These are phyloP conservation scores for Turnix velox DNA, from an alignment of 2,113 vertebrate genomes.

Conservation along the genomic window DNA sequence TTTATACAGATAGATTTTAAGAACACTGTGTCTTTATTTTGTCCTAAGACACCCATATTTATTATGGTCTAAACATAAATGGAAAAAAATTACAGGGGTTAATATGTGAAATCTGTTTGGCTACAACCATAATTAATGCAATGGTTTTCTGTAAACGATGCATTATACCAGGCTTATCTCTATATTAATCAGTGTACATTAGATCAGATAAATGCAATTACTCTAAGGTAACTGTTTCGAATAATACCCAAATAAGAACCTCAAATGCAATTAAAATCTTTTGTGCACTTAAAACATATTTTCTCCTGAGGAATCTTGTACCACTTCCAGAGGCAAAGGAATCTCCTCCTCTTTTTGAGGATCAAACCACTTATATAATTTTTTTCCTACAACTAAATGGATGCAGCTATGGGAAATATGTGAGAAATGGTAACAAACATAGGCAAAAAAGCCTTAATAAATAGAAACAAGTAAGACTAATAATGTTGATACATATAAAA, in stretches of 20 bases:
- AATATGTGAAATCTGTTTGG: not conserved
- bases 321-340: not conserved
- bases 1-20: not conserved
- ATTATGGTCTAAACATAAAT: not conserved
- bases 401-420: not conserved
- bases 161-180: not conserved
- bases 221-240: not conserved
- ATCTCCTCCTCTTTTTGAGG: not conserved
- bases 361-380: not conserved
- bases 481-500: not conserved
- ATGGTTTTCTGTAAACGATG: not conserved
- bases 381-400: not conserved
- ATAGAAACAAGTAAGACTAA: not conserved
- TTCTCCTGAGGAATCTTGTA: not conserved
- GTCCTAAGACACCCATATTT: not conserved
- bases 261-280: not conserved
- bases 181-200: not conserved
- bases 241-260: not conserved
- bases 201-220: not conserved
- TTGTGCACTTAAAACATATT: not conserved
- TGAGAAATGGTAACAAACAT: not conserved
- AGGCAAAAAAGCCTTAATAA: not conserved
- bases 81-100: not conserved
- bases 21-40: not conserved
- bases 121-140: not conserved